Evolutionary conservation across 2,113 vertebrate genomes (phyloP), one percentile per base, ranked within the genome.

Genomic region (Rissa tridactyla): DNA sequence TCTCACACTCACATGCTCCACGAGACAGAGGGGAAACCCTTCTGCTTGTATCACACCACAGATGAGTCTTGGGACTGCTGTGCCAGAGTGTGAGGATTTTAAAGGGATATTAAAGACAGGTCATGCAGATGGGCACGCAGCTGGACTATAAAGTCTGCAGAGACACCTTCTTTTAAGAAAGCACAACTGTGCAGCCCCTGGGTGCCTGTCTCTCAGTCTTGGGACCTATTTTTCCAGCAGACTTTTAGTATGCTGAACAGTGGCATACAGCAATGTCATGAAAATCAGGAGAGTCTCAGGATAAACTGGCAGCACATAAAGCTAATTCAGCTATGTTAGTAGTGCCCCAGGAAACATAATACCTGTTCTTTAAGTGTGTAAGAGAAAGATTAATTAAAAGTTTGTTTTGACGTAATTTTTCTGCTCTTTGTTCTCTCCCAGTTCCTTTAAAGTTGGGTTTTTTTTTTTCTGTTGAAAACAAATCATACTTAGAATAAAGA

Each of bases 401-500:
- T 92, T 94, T 87, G 82, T 79, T 93, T 82, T 92, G 81, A 96
- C 79, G 83, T 36, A 62, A 32, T 92, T 87, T 82, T 87, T 96
- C 72, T 95, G 57, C 36, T 86, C 91, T 95, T 96, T 96, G 84
- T 95, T 96, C 65, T 95, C 68, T 26, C 69, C 78, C 55, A 44
- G 23, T 55, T 92, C 73, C 81, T 94, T 91, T 96, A 96, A 91
- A 94, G 81, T 88, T 88, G 72, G 86, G 72, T 82, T 88, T 42
- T 42, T 42, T 23, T 46, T 49, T 42, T 72, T 1, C 57, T 23
- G 65, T 87, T 68, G 58, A 92, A 97, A 97, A 95, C 96, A 95
- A 93, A 82, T 79, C 94, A 87, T 64, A 72, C 29, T 15, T 68
- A 60, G 84, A 94, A 91, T 87, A 93, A 95, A 93, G 85, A 82